Conservation (phyloP, 53 echinoderm and acorn worm species). For the Echinarachnius parma region DNA sequence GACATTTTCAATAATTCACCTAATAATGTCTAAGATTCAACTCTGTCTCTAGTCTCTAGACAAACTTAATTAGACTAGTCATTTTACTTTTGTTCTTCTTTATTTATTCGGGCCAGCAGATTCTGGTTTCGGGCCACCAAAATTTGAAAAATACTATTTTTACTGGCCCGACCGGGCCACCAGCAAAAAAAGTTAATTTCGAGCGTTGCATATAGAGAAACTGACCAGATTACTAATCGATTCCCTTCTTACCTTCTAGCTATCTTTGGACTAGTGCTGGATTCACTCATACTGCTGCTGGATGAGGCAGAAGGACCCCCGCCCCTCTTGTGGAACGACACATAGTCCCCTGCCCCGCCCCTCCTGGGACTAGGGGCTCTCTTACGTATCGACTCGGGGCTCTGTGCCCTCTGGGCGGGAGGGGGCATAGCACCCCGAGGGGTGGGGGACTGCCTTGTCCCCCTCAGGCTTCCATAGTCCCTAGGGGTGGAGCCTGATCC, state of each 20-base stretch:
- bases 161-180: no score
- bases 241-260: conserved; percentile 60
- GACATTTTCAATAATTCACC: no score
- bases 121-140: no score
- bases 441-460: conserved; percentile 32
- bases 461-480: conserved; percentile 59
- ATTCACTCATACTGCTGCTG: conserved; percentile 89
- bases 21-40: no score
- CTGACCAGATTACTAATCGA: no score
- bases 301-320: conserved; percentile 80
- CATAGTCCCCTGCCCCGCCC: conserved; percentile 44
- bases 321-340: conserved; percentile 36
- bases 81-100: no score
- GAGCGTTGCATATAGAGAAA: no score
- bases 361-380: conserved; percentile 40
- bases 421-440: conserved; percentile 49
- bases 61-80: no score
- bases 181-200: no score
- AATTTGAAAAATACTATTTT: no score
- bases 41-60: no score
- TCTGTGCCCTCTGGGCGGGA: conserved; percentile 36
- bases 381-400: conserved; percentile 40
- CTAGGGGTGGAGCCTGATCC: conserved; percentile 29
- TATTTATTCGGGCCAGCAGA: no score
- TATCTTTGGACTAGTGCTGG: conserved; percentile 70